Base-by-base conservation (phyloP, 2,797 vertebrate genomes). In the Carapus acus region DNA sequence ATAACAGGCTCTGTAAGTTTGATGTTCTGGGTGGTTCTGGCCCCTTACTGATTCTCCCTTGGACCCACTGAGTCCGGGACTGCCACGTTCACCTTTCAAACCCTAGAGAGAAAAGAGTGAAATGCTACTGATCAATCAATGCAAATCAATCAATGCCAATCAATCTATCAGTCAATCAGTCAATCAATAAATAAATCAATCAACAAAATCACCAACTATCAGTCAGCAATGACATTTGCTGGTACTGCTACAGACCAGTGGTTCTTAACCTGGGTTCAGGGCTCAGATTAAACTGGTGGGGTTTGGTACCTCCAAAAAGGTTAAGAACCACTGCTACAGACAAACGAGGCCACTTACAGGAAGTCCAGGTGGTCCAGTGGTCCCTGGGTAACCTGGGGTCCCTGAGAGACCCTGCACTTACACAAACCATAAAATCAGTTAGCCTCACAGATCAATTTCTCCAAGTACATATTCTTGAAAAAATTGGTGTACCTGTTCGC, bases 21-120 rank as follows among this genome's bases (percentile, higher is more conserved):
- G 19, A 22, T 12, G 6, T 3, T 34, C 21, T 6, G 33, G 21
- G 14, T 36, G 17, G n/a, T n/a, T n/a, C n/a, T 8, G 7, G 39
- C 12, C 24, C n/a, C 92, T 92, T 83, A 97, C 95, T 43, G 87
- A 88, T 75, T 97, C 95, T 72, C 94, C 95, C 74, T 95, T 96
- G 71, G 88, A 89, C 9, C 94, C 95, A 0, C 55, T 19, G 9
- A 73, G 74, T 16, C 95, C 95, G 1, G 77, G 8, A 31, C 77
- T 90, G 19, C 95, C 95, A 14, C 94, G 88, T 50, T 97, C 94
- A 0, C 92, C 93, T 80, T 97, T 98, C 70, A 85, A 82, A 60
- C 94, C 95, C 95, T 95, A 82, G 40, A 58, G 58, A 82, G 42
- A 72, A 37, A 66, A 47, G 14, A 37, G n/a, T n/a, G n/a, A n/a